These are phyloP conservation scores for Ephydatia muelleri DNA, from an alignment of 37 sponge, comb jelly and placozoan species.

Conservation along the genomic window DNA sequence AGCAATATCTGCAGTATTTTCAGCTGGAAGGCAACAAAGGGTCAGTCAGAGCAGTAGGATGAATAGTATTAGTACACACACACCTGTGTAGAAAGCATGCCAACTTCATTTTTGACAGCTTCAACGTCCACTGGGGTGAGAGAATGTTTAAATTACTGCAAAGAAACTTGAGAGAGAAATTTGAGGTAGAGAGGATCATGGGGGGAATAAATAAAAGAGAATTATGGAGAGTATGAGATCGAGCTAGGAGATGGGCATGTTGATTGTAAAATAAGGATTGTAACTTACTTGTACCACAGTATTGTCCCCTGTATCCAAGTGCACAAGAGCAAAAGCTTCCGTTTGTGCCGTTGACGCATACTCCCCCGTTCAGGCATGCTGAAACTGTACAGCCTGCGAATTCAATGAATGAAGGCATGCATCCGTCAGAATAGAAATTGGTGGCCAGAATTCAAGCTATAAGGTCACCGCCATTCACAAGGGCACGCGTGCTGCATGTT, in stretches of 20 bases:
- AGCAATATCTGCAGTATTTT: not conserved
- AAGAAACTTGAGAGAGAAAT: not conserved
- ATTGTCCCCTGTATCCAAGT: not conserved
- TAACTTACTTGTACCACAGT: slow-evolving; percentile 6
- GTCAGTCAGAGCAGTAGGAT: no score
- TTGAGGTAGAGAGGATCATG: not conserved
- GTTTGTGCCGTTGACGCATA: not conserved
- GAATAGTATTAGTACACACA: not conserved
- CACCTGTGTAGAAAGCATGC: not conserved
- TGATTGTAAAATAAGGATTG: not conserved
- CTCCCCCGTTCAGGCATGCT: slow-evolving; percentile 14
- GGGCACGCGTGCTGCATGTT: not conserved
- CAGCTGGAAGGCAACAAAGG: not conserved
- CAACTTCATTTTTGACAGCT: not conserved
- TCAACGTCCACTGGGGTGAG: not conserved
- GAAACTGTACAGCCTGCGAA: not conserved
- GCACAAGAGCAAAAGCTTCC: slow-evolving; percentile 6
- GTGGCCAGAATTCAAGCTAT: not conserved
- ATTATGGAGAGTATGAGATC: not conserved
- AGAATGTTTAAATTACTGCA: not conserved
- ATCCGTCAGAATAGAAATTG: not conserved
- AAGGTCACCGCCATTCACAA: not conserved
- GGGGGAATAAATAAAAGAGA: not conserved
- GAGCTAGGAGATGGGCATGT: not conserved
- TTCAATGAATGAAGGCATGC: not conserved